Base-by-base conservation (phyloP, 1,140 invertebrate genomes). In the Archivesica marissinica region DNA sequence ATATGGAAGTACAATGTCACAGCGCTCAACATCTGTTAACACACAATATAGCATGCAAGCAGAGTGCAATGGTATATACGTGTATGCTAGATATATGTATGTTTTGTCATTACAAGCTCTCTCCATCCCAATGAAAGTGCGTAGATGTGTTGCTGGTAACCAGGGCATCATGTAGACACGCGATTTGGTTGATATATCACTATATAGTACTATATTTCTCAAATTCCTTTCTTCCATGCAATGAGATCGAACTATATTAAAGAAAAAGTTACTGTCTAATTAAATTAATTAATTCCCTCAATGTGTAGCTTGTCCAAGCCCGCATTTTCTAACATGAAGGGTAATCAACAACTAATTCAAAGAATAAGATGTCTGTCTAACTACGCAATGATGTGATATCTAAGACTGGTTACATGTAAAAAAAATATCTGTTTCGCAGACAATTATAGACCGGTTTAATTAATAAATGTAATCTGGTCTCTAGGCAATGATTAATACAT, bases 391-490 rank as follows among this genome's bases (percentile, higher is more conserved):
- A 56, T 38, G 74, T 39, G 74, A 50, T 56, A 76, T 38, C 52
- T 35, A 39, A 30, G 50, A 56, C 74, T 35, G 39, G 33, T 39
- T 59, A 47, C 74, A 59, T 76, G 74, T 52, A n/a, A 54, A 75
- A 66, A 35, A 76, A 39, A 50, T 76, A 47, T 38, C 74, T 39
- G 33, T 54, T 50, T 64, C 44, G 35, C 56, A 47, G 76, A 66
- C 76, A 72, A 81, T 81, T 70, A 72, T 59, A 59, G 79, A 38
- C 33, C 33, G 33, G 44, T 81, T 81, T 81, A 81, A 81, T 81
- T 81, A 81, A 81, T 81, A 72, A 81, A 81, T 47, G 79, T 81
- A 72, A 72, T 72, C 47, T 41, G 38, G 64, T 70, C 66, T 56
- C 79, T 23, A n/a, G 28, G 79, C 64, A 17, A 50, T 81, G 79